Conservation (phyloP, 2,113 vertebrate genomes). For the Crotalus helleri region DNA sequence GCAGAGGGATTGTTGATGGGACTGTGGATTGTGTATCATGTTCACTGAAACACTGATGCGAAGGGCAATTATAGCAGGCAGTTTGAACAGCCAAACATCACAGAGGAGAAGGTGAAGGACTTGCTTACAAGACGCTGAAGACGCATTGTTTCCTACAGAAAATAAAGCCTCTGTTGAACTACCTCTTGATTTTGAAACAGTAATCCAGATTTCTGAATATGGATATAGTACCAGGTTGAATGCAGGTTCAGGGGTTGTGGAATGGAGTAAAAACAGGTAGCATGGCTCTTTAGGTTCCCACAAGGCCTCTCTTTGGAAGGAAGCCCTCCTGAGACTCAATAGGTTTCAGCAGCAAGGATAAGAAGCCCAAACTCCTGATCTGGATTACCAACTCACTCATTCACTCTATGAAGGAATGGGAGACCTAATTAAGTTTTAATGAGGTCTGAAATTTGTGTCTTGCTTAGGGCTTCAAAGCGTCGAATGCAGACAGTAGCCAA, state of each 20-base stretch:
- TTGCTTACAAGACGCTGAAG: background rate
- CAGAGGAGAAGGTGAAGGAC: background rate
- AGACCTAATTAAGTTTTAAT: background rate
- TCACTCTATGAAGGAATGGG: background rate
- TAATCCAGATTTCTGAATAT: background rate
- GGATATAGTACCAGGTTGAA: background rate
- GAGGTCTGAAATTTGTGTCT: constrained; percentile 11
- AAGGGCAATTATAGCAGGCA: background rate
- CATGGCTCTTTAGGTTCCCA: background rate
- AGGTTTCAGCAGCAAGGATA: background rate
- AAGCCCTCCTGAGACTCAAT: background rate
- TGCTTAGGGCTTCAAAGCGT: constrained; percentile 81
- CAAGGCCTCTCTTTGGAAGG: background rate
- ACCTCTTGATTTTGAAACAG: background rate
- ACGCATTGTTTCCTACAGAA: background rate
- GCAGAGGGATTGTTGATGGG: background rate
- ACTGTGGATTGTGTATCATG: background rate
- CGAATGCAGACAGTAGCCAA: constrained; percentile 96
- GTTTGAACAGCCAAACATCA: background rate
- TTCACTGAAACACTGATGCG: background rate
- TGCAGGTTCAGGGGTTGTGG: too few species aligned
- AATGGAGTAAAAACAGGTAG: background rate
- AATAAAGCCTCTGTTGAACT: background rate
- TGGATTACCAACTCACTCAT: background rate
- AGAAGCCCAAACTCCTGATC: too few species aligned